Percentiles rank a stretch among this genome's conserved stretches.
phyloP scores from a whole-genome alignment of 2,797 vertebrate species.

The Acanthornis magna region DNA sequence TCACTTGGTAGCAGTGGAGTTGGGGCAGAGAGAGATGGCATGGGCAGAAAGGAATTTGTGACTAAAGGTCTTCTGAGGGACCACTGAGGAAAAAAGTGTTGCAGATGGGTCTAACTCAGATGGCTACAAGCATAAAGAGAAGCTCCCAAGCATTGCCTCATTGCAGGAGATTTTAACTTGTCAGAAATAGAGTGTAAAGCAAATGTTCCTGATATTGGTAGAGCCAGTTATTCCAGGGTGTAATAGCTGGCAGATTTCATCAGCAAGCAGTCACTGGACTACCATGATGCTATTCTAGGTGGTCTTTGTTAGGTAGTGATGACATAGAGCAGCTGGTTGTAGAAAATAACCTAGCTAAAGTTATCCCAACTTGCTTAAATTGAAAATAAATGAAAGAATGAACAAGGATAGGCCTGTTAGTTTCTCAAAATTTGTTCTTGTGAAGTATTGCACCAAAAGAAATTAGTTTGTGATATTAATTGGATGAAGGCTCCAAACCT shows the following conservation, averaged over 20 bases:
- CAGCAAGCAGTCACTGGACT: conserved; percentile 11
- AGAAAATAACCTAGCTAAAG: conserved; percentile 62
- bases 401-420: not conserved
- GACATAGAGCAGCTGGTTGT: conserved; percentile 58
- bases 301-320: conserved; percentile 56
- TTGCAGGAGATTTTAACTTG: not conserved
- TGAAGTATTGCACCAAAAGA: not conserved
- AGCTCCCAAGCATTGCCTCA: not conserved
- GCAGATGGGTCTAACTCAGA: not conserved
- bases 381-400: conserved; percentile 5
- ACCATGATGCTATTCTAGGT: conserved; percentile 50
- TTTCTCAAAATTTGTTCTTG: not conserved
- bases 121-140: not conserved
- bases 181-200: conserved; percentile 36
- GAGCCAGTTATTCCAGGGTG: conserved; percentile 41
- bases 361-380: conserved; percentile 23
- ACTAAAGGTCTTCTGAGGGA: not conserved
- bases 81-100: not conserved
- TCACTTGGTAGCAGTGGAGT: accelerated
- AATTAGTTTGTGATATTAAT: not conserved
- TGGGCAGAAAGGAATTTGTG: not conserved
- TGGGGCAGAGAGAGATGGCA: not conserved
- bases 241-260: conserved; percentile 44
- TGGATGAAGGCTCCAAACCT: not conserved
- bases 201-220: not conserved